Percentiles rank a stretch among this genome's conserved stretches.
phyloP scores from a whole-genome alignment of 2,888 invertebrate genomes.

The Temnothorax rugatulus region DNA sequence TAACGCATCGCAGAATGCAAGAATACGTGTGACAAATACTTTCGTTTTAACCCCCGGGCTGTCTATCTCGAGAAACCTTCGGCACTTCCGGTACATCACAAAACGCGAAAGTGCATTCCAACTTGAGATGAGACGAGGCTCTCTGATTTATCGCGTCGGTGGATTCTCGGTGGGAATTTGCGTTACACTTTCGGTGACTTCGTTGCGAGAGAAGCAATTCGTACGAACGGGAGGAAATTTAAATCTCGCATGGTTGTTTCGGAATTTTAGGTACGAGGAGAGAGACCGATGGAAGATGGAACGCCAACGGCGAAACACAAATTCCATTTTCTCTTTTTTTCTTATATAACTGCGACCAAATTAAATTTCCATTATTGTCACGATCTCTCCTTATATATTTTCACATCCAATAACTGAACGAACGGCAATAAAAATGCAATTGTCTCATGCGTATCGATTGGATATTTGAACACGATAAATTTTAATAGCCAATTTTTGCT shows the following conservation, averaged over 20 bases:
- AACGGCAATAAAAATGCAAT: slow-evolving; percentile 2
- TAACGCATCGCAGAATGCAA: slow-evolving; percentile 8
- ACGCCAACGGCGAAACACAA: not conserved
- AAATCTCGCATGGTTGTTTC: slow-evolving; percentile 35
- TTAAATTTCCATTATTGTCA: slow-evolving; percentile 31
- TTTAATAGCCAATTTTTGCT: not conserved
- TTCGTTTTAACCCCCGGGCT: slow-evolving; percentile 48
- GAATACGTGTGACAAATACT: slow-evolving; percentile 33
- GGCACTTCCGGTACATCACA: slow-evolving; percentile 47
- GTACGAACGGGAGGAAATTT: slow-evolving; percentile 42
- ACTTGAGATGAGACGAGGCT: slow-evolving; percentile 50
- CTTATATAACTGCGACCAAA: not conserved
- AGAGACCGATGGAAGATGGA: slow-evolving; percentile 5
- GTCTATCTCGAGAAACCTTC: slow-evolving; percentile 44
- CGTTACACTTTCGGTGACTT: slow-evolving; percentile 46
- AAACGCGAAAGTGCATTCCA: slow-evolving; percentile 49
- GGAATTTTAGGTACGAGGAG: slow-evolving; percentile 39
- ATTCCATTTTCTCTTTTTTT: slow-evolving; percentile 4
- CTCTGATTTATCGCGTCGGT: slow-evolving; percentile 44
- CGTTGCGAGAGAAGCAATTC: slow-evolving; percentile 30
- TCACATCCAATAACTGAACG: slow-evolving; percentile 8
- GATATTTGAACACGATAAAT: not conserved
- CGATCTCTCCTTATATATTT: slow-evolving; percentile 15
- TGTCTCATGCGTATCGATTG: not conserved
- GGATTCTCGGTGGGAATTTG: slow-evolving; percentile 28